Evolutionary conservation across 2,113 vertebrate species (phyloP).

Genomic region (Boulengeromyrus knoepffleri): DNA sequence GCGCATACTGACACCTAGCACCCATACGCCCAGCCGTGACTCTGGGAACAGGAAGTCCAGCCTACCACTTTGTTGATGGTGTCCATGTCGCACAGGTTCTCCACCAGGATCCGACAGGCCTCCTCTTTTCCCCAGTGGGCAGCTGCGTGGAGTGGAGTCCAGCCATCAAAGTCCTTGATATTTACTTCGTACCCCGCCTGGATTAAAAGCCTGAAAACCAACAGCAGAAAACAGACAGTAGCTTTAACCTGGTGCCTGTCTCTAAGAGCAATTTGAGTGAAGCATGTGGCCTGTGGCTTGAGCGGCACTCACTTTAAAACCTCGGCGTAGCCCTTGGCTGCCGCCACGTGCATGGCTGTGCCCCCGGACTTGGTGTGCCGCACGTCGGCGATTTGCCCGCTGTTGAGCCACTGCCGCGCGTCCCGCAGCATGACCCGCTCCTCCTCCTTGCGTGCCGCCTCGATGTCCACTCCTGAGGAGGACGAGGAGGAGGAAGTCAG

Average conservation of each 20-base stretch:
- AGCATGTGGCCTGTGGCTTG: neutral
- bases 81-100: slow-evolving; percentile 94
- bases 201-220: slow-evolving; percentile 84
- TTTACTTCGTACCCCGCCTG: slow-evolving; percentile 98
- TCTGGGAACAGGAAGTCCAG: neutral
- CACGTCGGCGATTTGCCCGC: slow-evolving; percentile 86
- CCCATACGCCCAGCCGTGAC: neutral
- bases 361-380: slow-evolving; percentile 92
- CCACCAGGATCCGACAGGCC: slow-evolving; percentile 94
- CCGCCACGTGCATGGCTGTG: slow-evolving; percentile 92
- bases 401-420: slow-evolving; percentile 95
- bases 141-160: slow-evolving; percentile 95
- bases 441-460: slow-evolving; percentile 94
- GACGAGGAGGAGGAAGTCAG: neutral
- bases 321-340: slow-evolving; percentile 93
- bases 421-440: slow-evolving; percentile 93
- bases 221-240: slow-evolving; percentile 21
- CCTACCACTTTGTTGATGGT: slow-evolving; percentile 97
- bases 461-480: slow-evolving; percentile 83
- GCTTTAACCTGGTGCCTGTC: neutral
- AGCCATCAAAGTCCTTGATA: slow-evolving; percentile 98
- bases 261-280: neutral
- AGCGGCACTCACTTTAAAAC: slow-evolving; percentile 89
- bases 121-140: slow-evolving; percentile 99
- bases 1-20: neutral